phyloP scores from a whole-genome alignment of 2,797 vertebrate genomes.

The Nasua narica region DNA sequence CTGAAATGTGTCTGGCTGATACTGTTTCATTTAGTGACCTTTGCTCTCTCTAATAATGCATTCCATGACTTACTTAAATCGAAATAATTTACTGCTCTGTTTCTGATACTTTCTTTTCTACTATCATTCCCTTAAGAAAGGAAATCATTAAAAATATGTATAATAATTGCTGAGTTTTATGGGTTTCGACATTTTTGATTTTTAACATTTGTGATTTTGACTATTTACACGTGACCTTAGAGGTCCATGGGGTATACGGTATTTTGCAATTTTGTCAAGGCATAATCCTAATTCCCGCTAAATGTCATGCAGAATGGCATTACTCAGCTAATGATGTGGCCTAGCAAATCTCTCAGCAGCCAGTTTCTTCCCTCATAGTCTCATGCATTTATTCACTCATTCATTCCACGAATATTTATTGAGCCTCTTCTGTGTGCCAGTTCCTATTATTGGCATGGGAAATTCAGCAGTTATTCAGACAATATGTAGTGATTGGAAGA shows the following conservation, averaged over 20 bases:
- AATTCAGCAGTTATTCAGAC: neutral
- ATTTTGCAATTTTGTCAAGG: neutral
- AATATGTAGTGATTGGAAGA: neutral
- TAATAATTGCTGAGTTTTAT: neutral
- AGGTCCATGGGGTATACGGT: neutral
- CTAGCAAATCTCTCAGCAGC: neutral
- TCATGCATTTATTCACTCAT: neutral
- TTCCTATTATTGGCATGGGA: neutral
- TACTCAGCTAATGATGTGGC: neutral
- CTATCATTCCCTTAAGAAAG: slow-evolving; percentile 10
- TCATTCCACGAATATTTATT: neutral
- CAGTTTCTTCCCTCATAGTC: neutral
- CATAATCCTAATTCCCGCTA: neutral
- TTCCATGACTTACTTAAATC: neutral
- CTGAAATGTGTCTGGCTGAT: neutral
- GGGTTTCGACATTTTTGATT: neutral
- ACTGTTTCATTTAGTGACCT: neutral
- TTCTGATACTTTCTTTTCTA: neutral
- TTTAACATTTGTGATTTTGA: neutral
- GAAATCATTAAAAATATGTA: neutral
- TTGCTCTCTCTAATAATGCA: neutral
- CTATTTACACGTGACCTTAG: neutral
- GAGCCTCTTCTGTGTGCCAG: neutral
- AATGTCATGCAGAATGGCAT: neutral
- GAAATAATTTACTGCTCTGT: neutral